Base-by-base conservation (phyloP, 2,113 vertebrate genomes). In the Panurus biarmicus region DNA sequence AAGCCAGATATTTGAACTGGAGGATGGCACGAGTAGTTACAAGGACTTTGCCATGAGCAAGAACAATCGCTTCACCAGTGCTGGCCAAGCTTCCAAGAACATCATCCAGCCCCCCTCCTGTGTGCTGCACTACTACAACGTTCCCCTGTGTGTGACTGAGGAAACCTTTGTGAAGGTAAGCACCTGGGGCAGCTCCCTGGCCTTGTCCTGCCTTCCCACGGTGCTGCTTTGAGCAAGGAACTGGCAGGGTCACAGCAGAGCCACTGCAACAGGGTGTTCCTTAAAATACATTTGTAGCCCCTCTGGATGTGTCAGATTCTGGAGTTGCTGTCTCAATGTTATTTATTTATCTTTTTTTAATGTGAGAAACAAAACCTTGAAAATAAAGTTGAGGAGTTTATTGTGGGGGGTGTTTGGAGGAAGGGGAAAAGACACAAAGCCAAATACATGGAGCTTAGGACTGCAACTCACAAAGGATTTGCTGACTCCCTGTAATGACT, bases 41-140 rank as follows among this genome's bases (percentile, higher is more conserved):
- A 99, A 99, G 94, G 99, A 99, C 98, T 99, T 99, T 85, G 98
- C 99, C 93, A 99, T 99, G 99, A 99, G 99, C 71, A 98, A 99
- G 93, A 99, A 99, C 93, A 99, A 99, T 96, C 98, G 99, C 40
- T 99, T 99, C 97, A 99, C 98, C 95, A 99, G 98, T 74, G 99
- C 98, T 19, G 99, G 99, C 33, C 99, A 99, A 83, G 99, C 99
- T 14, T 99, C 99, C 80, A 99, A 99, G 96, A 99, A 99, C 96
- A 99, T 99, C 96, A 99, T 99, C 93, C 99, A 99, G 58, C 99
- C 99, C 12, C 99, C 99, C 4, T 99, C 99, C 14, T 99, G 99
- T 38, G 99, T 99, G 72, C 97, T 99, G 40, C 99, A 99, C 95
- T 99, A 99, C 93, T 99, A 99, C 82, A 99, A 99, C 11, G 99